These are phyloP conservation scores for Marisa cornuarietis DNA, from an alignment of 1,140 invertebrate genomes.

Conservation along the genomic window DNA sequence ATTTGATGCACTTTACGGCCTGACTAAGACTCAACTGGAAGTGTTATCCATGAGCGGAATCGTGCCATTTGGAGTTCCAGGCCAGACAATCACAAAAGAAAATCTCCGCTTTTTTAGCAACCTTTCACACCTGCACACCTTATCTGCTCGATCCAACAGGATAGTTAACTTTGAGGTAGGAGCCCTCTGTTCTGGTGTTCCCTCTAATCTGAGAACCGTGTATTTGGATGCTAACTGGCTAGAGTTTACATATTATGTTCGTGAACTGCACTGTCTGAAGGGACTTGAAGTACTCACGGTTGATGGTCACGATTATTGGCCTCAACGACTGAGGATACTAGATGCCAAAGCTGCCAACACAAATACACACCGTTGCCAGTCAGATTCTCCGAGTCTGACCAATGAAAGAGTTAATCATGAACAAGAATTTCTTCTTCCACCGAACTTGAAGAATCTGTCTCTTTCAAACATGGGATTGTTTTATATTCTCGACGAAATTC, in stretches of 20 bases:
- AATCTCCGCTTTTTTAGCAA: constrained; percentile 18
- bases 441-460: constrained; percentile 15
- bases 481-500: constrained; percentile 10
- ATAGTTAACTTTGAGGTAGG: background rate
- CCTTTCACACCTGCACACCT: background rate
- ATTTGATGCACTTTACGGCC: constrained; percentile 11
- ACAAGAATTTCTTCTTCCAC: constrained; percentile 15
- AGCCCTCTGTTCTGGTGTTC: constrained; percentile 7
- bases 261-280: constrained; percentile 9
- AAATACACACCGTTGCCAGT: too few relatives aligned
- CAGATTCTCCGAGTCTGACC: too few relatives aligned
- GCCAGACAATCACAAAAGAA: constrained; percentile 1
- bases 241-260: constrained; percentile 12
- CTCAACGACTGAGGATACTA: constrained; percentile 1
- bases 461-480: constrained; percentile 20
- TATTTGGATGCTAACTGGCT: background rate
- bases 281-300: background rate
- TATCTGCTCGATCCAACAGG: constrained; percentile 9
- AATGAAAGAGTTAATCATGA: too few relatives aligned
- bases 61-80: constrained; percentile 2
- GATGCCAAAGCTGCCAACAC: too few relatives aligned
- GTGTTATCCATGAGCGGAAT: constrained; percentile 11
- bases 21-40: constrained; percentile 24
- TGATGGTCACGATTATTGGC: constrained; percentile 6
- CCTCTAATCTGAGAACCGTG: constrained; percentile 9